Base-by-base conservation (phyloP, 2,113 vertebrate genomes). In the Micronycteris hirsuta region DNA sequence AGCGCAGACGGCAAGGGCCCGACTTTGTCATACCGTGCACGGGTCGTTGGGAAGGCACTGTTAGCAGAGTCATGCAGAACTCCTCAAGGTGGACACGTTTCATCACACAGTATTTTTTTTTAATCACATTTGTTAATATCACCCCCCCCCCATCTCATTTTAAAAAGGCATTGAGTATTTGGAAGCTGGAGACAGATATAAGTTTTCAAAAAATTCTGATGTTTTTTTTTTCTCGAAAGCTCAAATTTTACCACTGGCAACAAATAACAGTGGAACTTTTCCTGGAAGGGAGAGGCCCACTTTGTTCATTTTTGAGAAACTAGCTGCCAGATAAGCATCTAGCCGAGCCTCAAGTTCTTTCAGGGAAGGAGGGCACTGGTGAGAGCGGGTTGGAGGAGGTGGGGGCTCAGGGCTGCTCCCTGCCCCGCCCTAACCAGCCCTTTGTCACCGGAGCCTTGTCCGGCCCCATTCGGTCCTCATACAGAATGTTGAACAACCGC, bases 11-110 rank as follows among this genome's bases (percentile, higher is more conserved):
- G 4, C 1, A 9, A 24, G 1, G 6, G 4, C 6, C 0, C 10
- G 19, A 5, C 33, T 63, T 70, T 4, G 12, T 49, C 0, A 11
- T 5, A 2, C 3, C 9, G 0, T 3, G 1, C 45, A 0, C 17
- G n/a, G 31, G 2, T 87, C 52, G 7, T 22, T 49, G 56, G 47
- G 76, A 82, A 88, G 58, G 36, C 26, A 4, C 5, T 6, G 11
- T 20, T 89, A 26, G 2, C 20, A 8, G 82, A n/a, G 19, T 15
- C 17, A 5, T 3, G n/a, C 17, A 15, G 36, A n/a, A 11, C 22
- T 13, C 14, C 33, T 20, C 8, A 7, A 38, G 63, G 12, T 70
- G 10, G 58, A 78, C 22, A 4, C 17, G 0, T 74, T 52, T 54
- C 26, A 16, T 47, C 2, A 0, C 19, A 9, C 7, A 31, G 1